Evolutionary conservation across 2,113 vertebrate species (phyloP), one percentile per base, ranked within the genome.

Genomic region (Lipophrys pholis): DNA sequence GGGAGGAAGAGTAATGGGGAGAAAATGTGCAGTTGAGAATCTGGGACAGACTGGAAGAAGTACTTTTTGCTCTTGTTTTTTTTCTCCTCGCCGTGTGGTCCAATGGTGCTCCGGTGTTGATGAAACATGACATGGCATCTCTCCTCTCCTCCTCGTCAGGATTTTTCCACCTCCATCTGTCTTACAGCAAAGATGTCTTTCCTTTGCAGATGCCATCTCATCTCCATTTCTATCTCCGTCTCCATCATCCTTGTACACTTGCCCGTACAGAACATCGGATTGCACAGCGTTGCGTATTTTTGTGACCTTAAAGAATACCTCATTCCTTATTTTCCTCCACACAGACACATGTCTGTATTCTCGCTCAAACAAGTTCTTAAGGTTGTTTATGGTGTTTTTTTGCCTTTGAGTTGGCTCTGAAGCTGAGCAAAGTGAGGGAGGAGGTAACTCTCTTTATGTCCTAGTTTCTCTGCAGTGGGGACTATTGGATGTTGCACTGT

Each of bases 361-460:
- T 53, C 54, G 11, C 21, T 1, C 68, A 49, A 58, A 57, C 69
- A 59, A 59, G 35, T 43, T 48, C 30, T 43, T 8, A 15, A 12
- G 56, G 73, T 67, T 88, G 68, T 88, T 83, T 78, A 70, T 67
- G 51, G 41, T 50, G n/a, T 69, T 12, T 70, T 70, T 86, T 42
- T 82, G 56, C 60, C 74, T 81, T 64, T 62, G 53, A 79, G 65
- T 51, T 15, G 57, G 56, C 43, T 80, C 59, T 73, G 59, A 75
- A 75, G 55, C 74, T 86, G 63, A 61, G 72, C 8, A 17, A 65
- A 1, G n/a, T 45, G 51, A 64, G 30, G 46, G 45, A 54, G 54
- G 49, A 63, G 66, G 54, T 46, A 49, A 59, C 41, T 14, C 53
- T 54, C 62, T 65, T 52, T 11, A 64, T 73, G 77, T 64, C 76